phyloP scores from a whole-genome alignment of 2,888 invertebrate species.

The Antheraea assamensis region DNA sequence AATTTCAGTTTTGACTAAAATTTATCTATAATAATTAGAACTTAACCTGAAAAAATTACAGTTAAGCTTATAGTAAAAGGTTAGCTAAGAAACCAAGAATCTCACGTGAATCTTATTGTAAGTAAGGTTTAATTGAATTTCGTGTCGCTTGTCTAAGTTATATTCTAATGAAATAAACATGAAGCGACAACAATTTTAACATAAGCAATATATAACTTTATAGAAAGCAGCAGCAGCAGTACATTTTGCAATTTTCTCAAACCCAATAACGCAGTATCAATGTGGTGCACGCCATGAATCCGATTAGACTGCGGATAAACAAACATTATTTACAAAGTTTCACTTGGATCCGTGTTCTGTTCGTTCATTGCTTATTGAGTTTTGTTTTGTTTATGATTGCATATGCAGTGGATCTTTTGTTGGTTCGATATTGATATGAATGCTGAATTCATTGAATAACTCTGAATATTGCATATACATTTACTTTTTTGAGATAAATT shows the following conservation, averaged over 20 bases:
- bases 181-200: conserved; percentile 19
- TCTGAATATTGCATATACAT: not conserved
- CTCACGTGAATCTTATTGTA: not conserved
- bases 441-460: not conserved
- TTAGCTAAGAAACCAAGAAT: no score
- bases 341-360: conserved; percentile 45
- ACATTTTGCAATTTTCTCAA: conserved; percentile 53
- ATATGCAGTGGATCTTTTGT: conserved; percentile 1
- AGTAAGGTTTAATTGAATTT: not conserved
- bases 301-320: conserved; percentile 61
- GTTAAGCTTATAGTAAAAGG: no score
- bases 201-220: conserved; percentile 44
- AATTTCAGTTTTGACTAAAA: no score
- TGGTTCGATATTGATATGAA: conserved; percentile 2
- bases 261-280: conserved; percentile 59
- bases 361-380: conserved; percentile 55
- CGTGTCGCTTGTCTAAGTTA: not conserved
- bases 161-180: conserved; percentile 1
- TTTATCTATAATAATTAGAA: no score
- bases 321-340: conserved; percentile 45
- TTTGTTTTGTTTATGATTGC: conserved; percentile 44
- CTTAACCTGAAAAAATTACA: no score
- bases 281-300: conserved; percentile 50
- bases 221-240: conserved; percentile 55
- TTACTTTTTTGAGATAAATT: not conserved